A percentile compares a stretch with the other conserved stretches of the same genome.
phyloP scores from a whole-genome alignment of 2,888 invertebrate species.

The Girardia tigrina region DNA sequence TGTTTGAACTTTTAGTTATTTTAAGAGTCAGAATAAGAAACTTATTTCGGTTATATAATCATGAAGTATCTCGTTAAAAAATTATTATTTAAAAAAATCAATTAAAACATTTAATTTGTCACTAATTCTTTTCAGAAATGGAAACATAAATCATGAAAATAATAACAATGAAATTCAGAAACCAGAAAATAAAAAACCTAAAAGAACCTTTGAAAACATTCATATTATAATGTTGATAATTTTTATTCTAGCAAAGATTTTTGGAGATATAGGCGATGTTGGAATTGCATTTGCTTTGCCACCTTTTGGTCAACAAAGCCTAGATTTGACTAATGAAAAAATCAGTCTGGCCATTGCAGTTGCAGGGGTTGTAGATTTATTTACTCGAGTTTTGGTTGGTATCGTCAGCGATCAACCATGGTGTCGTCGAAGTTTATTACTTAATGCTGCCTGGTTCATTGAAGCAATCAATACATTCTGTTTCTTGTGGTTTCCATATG shows the following conservation, averaged over 20 bases:
- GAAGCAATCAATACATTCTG: slow-evolving; percentile 33
- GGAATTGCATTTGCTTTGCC: slow-evolving; percentile 33
- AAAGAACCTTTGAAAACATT: neutral
- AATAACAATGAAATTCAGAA: neutral
- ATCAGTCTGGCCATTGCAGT: slow-evolving; percentile 32
- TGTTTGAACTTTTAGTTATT: too few species aligned
- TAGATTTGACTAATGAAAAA: neutral
- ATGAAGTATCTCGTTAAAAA: too few species aligned
- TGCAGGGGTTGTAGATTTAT: slow-evolving; percentile 29
- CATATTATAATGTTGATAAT: slow-evolving; percentile 23
- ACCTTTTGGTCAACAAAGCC: slow-evolving; percentile 26
- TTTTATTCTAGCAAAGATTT: slow-evolving; percentile 31
- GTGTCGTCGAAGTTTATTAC: slow-evolving; percentile 25
- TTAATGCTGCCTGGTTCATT: slow-evolving; percentile 28
- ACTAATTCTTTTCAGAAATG: neutral
- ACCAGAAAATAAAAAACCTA: neutral
- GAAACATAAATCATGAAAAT: neutral
- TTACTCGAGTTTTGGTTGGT: slow-evolving; percentile 32
- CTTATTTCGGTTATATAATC: too few species aligned
- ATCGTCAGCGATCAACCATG: slow-evolving; percentile 33
- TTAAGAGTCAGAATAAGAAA: too few species aligned
- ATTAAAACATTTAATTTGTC: too few species aligned
- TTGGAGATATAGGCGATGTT: slow-evolving; percentile 35
- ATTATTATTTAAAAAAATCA: too few species aligned
- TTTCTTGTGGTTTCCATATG: slow-evolving; percentile 15